These are phyloP conservation scores for Mycteria americana DNA, from an alignment of 2,797 vertebrate genomes.

Conservation along the genomic window DNA sequence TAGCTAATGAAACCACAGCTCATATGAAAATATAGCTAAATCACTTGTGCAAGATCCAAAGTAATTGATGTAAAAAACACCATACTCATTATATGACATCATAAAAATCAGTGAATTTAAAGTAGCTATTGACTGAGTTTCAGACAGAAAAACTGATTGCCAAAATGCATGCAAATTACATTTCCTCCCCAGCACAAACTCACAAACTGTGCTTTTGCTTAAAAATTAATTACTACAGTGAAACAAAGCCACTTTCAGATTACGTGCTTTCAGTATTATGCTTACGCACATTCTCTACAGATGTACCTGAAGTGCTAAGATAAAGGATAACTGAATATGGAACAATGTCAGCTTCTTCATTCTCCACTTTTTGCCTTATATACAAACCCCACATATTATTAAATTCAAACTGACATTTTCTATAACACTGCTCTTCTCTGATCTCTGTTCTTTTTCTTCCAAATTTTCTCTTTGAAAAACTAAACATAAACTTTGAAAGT, in stretches of 20 bases:
- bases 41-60: background rate
- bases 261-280: background rate
- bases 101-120: background rate
- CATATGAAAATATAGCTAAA: background rate
- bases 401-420: background rate
- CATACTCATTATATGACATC: fast-evolving
- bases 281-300: background rate
- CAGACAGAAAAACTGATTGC: background rate
- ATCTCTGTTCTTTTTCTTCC: background rate
- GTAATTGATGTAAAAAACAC: background rate
- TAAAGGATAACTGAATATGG: background rate
- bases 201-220: background rate
- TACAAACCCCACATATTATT: background rate
- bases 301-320: background rate
- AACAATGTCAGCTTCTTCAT: background rate
- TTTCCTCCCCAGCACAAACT: background rate
- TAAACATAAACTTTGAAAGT: background rate
- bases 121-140: background rate
- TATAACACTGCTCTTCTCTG: background rate
- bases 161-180: background rate
- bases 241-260: background rate
- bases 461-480: background rate
- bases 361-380: background rate
- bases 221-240: background rate
- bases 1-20: background rate